These are phyloP conservation scores for Pterostichus niger DNA, from an alignment of 2,888 invertebrate species.

Conservation along the genomic window DNA sequence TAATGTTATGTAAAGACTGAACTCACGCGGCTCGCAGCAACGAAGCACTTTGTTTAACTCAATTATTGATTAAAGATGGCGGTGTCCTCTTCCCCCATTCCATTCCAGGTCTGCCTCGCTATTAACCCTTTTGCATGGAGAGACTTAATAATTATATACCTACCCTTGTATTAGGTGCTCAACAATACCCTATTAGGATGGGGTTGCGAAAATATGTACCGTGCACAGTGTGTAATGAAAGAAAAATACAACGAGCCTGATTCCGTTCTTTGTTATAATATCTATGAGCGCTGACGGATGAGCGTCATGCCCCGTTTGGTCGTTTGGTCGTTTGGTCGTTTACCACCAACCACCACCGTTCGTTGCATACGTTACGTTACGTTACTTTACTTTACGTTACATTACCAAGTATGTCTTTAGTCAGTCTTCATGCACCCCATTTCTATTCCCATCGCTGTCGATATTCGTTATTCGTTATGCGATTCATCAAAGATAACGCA, in stretches of 20 bases:
- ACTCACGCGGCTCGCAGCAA: constrained; percentile 68
- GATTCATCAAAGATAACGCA: constrained; percentile 7
- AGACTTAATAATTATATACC: constrained; percentile 77
- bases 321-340: neutral
- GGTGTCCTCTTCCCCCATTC: constrained; percentile 73
- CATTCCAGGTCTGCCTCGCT: constrained; percentile 72
- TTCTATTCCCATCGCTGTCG: constrained; percentile 23
- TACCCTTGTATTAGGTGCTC: constrained; percentile 76
- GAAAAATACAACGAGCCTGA: constrained; percentile 63
- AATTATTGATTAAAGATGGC: constrained; percentile 79
- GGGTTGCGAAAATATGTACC: constrained; percentile 66
- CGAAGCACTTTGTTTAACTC: constrained; percentile 77
- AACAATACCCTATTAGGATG: constrained; percentile 72
- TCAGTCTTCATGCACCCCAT: neutral
- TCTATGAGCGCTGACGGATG: constrained; percentile 50
- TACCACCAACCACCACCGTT: neutral
- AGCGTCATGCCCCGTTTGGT: constrained; percentile 36
- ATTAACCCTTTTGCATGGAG: constrained; percentile 77
- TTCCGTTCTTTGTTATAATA: constrained; percentile 65
- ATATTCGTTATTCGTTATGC: neutral
- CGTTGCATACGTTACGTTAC: neutral
- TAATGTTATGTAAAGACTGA: neutral
- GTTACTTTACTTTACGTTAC: no score
- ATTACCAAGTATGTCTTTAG: no score
- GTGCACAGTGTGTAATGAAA: constrained; percentile 61